Conservation (phyloP, 2,113 vertebrate species). For the Antechinus stuartii region DNA sequence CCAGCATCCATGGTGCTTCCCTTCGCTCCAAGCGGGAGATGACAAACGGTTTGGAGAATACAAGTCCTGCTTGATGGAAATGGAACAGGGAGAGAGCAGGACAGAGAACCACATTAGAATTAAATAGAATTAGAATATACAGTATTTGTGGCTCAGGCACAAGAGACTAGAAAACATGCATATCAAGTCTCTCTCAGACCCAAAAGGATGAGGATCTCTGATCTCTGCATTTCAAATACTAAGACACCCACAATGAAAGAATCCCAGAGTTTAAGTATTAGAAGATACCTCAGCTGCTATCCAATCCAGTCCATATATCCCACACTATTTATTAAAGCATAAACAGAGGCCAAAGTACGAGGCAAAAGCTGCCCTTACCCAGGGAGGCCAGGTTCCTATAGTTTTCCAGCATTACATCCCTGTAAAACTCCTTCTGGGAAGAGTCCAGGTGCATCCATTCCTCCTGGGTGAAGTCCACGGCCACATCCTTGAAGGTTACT, state of each 20-base stretch:
- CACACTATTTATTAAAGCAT: background rate
- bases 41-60: conserved; percentile 77
- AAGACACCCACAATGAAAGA: background rate
- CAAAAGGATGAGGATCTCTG: conserved; percentile 17
- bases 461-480: conserved; percentile 76
- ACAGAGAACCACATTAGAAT: conserved; percentile 62
- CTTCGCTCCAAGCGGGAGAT: conserved; percentile 79
- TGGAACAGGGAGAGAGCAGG: conserved; percentile 70
- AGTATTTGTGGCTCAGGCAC: background rate
- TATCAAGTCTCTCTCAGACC: background rate
- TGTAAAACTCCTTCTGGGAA: conserved; percentile 73
- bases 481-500: conserved; percentile 78
- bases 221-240: background rate
- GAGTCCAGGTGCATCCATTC: conserved; percentile 72
- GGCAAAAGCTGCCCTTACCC: conserved; percentile 64
- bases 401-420: conserved; percentile 80
- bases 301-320: background rate
- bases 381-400: conserved; percentile 75
- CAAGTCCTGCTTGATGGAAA: conserved; percentile 74
- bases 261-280: background rate
- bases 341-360: background rate
- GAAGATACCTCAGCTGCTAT: background rate
- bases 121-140: background rate
- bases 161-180: background rate
- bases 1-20: conserved; percentile 77